Evolutionary conservation across 2,888 invertebrate genomes (phyloP).

Genomic region (Ecliptopera silaceata): DNA sequence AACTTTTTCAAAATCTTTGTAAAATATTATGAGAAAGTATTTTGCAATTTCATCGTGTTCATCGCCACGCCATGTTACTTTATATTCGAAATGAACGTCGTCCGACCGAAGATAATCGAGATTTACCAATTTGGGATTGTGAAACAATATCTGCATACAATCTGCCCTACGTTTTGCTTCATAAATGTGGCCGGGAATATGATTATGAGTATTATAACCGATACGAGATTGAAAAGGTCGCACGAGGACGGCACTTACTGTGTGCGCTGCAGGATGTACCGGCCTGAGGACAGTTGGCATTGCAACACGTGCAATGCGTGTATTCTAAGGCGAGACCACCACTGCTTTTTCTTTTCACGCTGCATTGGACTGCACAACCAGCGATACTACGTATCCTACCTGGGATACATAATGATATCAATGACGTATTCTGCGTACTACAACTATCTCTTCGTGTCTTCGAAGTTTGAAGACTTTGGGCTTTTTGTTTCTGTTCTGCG

Average conservation of each 20-base stretch:
- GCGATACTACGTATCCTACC: slow-evolving; percentile 90
- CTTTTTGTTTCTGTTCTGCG: slow-evolving; percentile 43
- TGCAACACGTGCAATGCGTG: slow-evolving; percentile 91
- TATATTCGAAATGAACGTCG: slow-evolving; percentile 54
- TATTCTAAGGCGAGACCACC: slow-evolving; percentile 91
- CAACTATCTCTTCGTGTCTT: slow-evolving; percentile 85
- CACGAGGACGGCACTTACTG: slow-evolving; percentile 82
- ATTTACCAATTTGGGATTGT: slow-evolving; percentile 42
- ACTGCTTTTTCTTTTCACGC: slow-evolving; percentile 91
- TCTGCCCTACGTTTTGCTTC: slow-evolving; percentile 51
- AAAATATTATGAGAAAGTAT: slow-evolving; percentile 39
- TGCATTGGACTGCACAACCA: slow-evolving; percentile 93
- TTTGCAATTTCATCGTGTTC: slow-evolving; percentile 45
- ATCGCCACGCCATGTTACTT: slow-evolving; percentile 55
- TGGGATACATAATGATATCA: slow-evolving; percentile 86
- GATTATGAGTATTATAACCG: slow-evolving; percentile 51
- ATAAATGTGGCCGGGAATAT: slow-evolving; percentile 64
- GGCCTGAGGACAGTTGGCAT: slow-evolving; percentile 92
- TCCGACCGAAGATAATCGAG: slow-evolving; percentile 50
- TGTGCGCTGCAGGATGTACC: slow-evolving; percentile 85
- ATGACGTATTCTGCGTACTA: slow-evolving; percentile 86
- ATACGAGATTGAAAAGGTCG: slow-evolving; percentile 47
- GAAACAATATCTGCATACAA: slow-evolving; percentile 48
- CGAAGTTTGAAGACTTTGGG: slow-evolving; percentile 45
- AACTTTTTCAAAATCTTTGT: not conserved